phyloP scores from a whole-genome alignment of 2,113 vertebrate genomes.

The Hemiprocne comata region DNA sequence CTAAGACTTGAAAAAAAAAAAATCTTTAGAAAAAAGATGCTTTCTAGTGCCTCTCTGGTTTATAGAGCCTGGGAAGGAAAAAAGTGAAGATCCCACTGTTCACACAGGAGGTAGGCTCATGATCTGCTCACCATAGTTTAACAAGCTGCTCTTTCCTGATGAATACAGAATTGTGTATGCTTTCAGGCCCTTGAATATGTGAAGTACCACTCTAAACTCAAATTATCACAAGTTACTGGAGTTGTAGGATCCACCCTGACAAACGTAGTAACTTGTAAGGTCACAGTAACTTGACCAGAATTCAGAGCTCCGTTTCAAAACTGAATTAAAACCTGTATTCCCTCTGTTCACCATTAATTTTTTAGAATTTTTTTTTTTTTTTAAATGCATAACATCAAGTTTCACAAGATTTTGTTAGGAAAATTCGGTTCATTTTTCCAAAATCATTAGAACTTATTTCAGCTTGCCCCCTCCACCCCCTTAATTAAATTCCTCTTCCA shows the following conservation, averaged over 20 bases:
- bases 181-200: background rate
- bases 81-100: background rate
- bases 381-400: background rate
- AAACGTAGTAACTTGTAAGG: background rate
- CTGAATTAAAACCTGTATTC: background rate
- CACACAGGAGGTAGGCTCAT: background rate
- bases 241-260: background rate
- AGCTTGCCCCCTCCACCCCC: fast-evolving
- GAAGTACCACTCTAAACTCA: background rate
- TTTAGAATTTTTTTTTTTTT: too few species aligned
- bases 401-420: background rate
- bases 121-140: background rate
- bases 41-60: background rate
- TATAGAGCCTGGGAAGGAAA: background rate
- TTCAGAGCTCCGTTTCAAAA: background rate
- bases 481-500: background rate
- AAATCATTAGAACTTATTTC: background rate
- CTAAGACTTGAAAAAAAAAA: background rate
- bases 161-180: background rate
- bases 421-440: background rate
- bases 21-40: background rate
- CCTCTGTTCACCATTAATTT: background rate
- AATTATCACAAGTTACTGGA: background rate
- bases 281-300: background rate
- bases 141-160: background rate